phyloP scores from a whole-genome alignment of 2,888 invertebrate genomes.

The Aphidoletes aphidimyza region DNA sequence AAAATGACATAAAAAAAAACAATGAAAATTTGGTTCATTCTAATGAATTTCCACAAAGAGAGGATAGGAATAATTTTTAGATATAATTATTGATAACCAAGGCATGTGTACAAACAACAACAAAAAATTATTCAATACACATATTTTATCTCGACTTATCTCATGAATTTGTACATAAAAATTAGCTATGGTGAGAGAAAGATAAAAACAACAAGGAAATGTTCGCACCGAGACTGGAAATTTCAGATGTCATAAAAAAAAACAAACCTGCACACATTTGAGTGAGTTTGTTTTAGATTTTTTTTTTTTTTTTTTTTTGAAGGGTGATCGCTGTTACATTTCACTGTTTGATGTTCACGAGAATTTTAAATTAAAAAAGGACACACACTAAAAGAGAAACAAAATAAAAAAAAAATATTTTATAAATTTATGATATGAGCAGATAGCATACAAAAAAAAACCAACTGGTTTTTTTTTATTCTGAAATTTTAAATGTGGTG shows the following conservation, averaged over 20 bases:
- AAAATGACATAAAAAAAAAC: too few relatives aligned
- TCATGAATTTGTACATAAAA: constrained; percentile 30
- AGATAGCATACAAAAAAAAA: background rate
- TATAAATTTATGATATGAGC: background rate
- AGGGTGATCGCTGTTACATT: background rate
- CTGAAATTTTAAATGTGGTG: constrained; percentile 11
- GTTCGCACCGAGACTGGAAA: too few relatives aligned
- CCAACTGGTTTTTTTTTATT: background rate
- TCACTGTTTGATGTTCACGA: background rate
- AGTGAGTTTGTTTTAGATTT: background rate
- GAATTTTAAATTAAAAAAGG: background rate
- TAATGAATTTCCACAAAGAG: constrained; percentile 37
- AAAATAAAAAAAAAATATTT: background rate
- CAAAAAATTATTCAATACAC: background rate
- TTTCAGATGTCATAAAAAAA: background rate
- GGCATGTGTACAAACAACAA: background rate
- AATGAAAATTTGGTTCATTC: background rate
- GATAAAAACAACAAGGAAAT: background rate
- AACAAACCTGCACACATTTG: background rate
- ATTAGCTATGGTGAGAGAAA: background rate
- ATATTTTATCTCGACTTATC: constrained; percentile 8
- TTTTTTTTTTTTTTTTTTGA: too few relatives aligned
- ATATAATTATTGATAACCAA: constrained; percentile 16
- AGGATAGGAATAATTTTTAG: background rate
- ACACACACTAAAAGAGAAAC: background rate